Conservation (phyloP, 2,113 vertebrate species). For the Rhipidura dahli region DNA sequence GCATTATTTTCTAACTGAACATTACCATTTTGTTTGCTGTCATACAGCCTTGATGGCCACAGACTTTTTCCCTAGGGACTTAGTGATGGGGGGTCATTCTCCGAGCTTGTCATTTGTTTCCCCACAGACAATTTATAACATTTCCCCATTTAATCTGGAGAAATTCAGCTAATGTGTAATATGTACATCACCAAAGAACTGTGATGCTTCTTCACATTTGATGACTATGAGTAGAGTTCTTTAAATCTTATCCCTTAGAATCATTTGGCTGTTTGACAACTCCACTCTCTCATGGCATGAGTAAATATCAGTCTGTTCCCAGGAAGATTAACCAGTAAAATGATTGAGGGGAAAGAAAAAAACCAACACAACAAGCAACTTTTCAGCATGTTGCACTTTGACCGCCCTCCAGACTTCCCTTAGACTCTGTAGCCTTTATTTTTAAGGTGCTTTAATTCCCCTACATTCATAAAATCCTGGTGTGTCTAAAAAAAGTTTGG, state of each 20-base stretch:
- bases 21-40: not conserved
- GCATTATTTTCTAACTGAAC: not conserved
- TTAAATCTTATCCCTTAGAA: slow-evolving; percentile 57
- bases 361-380: not conserved
- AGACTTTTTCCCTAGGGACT: not conserved
- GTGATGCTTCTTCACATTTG: slow-evolving; percentile 21
- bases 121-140: not conserved
- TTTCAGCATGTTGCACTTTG: slow-evolving; percentile 28
- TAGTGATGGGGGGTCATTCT: not conserved
- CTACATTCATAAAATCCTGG: slow-evolving; percentile 13
- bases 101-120: not conserved
- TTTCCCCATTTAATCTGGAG: not conserved
- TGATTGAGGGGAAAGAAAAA: not conserved
- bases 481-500: not conserved
- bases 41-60: not conserved
- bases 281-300: slow-evolving; percentile 66
- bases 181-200: not conserved
- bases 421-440: not conserved
- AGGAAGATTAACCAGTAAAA: slow-evolving; percentile 73
- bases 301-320: slow-evolving; percentile 75
- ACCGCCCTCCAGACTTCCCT: not conserved
- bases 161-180: not conserved
- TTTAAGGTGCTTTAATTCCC: slow-evolving; percentile 23
- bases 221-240: slow-evolving; percentile 38
- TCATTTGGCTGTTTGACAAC: slow-evolving; percentile 69